A percentile compares a stretch with the other conserved stretches of the same genome.
phyloP scores from a whole-genome alignment of 2,797 vertebrate genomes.

The Phoebastria nigripes region DNA sequence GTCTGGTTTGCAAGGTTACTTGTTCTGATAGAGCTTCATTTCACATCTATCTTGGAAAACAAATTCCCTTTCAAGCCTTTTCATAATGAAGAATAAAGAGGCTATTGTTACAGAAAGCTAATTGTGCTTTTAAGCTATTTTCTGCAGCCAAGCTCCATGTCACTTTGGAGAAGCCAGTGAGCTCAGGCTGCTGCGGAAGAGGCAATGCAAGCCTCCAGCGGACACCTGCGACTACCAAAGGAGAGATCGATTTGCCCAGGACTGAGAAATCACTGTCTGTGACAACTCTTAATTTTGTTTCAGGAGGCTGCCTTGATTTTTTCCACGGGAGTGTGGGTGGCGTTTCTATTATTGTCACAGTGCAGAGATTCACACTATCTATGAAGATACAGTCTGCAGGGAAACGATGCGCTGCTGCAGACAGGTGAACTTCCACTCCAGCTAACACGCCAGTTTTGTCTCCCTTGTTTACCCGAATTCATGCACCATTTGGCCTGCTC shows the following conservation, averaged over 20 bases:
- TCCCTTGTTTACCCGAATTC: not conserved
- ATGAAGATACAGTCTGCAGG: not conserved
- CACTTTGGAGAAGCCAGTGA: not conserved
- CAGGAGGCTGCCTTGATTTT: not conserved
- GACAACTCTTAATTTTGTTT: not conserved
- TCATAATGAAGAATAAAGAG: constrained; percentile 75
- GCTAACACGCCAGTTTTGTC: rapidly evolving
- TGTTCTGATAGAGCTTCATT: constrained; percentile 55
- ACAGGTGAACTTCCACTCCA: not conserved
- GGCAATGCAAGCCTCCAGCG: not conserved
- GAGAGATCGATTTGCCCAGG: not conserved
- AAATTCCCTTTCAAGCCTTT: constrained; percentile 66
- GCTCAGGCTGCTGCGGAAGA: not conserved
- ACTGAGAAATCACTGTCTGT: not conserved
- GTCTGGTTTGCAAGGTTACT: constrained; percentile 72
- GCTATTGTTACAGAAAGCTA: constrained; percentile 66
- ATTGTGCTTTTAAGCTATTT: constrained; percentile 46
- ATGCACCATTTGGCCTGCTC: not conserved
- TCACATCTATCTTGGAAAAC: constrained; percentile 60
- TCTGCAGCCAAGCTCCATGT: not conserved
- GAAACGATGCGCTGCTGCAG: not conserved
- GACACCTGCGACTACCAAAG: not conserved
- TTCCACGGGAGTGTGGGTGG: not conserved
- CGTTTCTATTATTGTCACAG: not conserved
- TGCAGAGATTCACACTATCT: not conserved